A percentile compares a stretch with the other conserved stretches of the same genome.
phyloP scores from a whole-genome alignment of 2,113 vertebrate genomes.

The Himantopus leucocephalus region DNA sequence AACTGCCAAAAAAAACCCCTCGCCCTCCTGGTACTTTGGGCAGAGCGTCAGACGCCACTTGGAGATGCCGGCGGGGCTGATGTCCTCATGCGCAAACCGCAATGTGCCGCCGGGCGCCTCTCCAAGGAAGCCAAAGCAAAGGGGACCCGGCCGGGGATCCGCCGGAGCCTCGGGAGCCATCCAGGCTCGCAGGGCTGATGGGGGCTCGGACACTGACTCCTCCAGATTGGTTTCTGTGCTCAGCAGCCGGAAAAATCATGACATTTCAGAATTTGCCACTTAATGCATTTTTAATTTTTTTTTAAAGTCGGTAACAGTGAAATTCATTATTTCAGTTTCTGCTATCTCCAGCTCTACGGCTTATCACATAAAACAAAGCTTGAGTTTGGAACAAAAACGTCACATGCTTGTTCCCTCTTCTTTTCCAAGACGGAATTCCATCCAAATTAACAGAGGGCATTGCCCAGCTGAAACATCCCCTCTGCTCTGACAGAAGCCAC shows the following conservation, averaged over 20 bases:
- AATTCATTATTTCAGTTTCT: background rate
- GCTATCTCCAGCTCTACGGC: background rate
- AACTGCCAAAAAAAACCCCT: background rate
- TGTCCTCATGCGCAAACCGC: background rate
- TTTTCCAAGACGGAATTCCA: background rate
- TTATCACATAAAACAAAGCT: background rate
- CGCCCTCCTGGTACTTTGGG: background rate
- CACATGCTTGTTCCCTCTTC: background rate
- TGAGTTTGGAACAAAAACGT: background rate
- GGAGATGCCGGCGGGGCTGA: background rate
- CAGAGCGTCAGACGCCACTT: background rate
- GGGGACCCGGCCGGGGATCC: rapidly evolving
- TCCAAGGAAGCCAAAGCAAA: background rate
- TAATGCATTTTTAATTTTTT: background rate
- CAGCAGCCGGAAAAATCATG: background rate
- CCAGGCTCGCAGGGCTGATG: background rate
- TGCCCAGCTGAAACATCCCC: background rate
- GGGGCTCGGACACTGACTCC: background rate
- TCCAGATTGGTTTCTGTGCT: background rate
- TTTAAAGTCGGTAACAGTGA: background rate
- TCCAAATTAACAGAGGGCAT: background rate
- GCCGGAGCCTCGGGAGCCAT: background rate
- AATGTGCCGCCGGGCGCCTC: background rate
- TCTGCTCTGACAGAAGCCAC: background rate
- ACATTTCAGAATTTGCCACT: slow-evolving; percentile 29